Evolutionary conservation across 2,888 invertebrate genomes (phyloP).

Genomic region (Heterodera filipjevi): DNA sequence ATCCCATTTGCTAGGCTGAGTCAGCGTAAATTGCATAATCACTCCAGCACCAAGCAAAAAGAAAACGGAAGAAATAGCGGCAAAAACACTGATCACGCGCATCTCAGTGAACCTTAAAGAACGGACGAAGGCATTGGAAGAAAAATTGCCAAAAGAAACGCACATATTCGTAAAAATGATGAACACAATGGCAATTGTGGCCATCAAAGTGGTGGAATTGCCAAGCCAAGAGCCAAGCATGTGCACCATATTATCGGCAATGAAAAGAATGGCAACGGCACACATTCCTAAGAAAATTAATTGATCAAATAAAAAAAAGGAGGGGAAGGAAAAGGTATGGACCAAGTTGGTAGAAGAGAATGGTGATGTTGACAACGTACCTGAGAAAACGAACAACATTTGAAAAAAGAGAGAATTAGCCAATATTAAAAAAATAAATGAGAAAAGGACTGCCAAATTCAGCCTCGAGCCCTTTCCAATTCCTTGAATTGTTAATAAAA

Average conservation of each 20-base stretch:
- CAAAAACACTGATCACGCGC: slow-evolving; percentile 52
- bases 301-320: not conserved
- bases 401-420: slow-evolving; percentile 22
- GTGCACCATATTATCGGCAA: slow-evolving; percentile 62
- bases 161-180: slow-evolving; percentile 62
- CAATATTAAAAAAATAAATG: slow-evolving; percentile 12
- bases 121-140: not conserved
- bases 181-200: slow-evolving; percentile 58
- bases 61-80: slow-evolving; percentile 63
- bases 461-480: too few relatives aligned
- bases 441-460: too few relatives aligned
- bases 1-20: slow-evolving; percentile 60
- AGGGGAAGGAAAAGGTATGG: not conserved
- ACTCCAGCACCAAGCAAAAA: slow-evolving; percentile 62
- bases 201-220: slow-evolving; percentile 55
- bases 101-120: slow-evolving; percentile 28
- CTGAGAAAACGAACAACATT: slow-evolving; percentile 34
- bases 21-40: slow-evolving; percentile 63
- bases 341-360: slow-evolving; percentile 62
- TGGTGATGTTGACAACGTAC: slow-evolving; percentile 65
- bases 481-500: too few relatives aligned
- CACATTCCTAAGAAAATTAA: slow-evolving; percentile 60
- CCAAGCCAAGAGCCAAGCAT: slow-evolving; percentile 56
- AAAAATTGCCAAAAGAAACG: too few relatives aligned
- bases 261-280: slow-evolving; percentile 64